Base-by-base conservation (phyloP, 2,888 invertebrate species). In the Tenthredo scrophulariae region DNA sequence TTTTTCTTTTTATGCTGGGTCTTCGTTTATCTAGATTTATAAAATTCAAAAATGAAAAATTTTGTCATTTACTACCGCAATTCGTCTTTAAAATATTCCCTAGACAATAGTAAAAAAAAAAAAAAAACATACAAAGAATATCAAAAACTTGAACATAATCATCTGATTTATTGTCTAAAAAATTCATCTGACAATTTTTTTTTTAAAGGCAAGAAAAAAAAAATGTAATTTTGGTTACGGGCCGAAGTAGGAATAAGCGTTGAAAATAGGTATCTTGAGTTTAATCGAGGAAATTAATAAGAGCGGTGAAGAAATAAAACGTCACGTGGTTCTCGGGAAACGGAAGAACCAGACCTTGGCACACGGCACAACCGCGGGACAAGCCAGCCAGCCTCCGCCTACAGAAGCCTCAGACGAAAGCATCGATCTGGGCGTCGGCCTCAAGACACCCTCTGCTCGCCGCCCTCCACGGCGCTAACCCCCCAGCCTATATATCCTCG, bases 401-500 rank as follows among this genome's bases (percentile, higher is more conserved):
- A 89, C 90, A 87, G 91, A 89, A 90, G 91, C 90, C 91, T 92
- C 91, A 91, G 92, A 92, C 91, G 91, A 88, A 90, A 91, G 90
- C 91, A 92, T 92, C 92, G 92, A 92, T 92, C 92, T 92, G 92
- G 92, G 92, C 92, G 92, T 92, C 92, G 92, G 91, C 92, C 91
- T 91, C 89, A 90, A 91, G 89, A 90, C 88, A 88, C 87, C 87
- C 89, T 88, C 88, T 87, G 40, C 85, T 88, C 84, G 84, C 74
- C 77, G 26, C 65, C 67, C 82, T 67, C 77, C 87, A 74, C 86
- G 65, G 37, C 83, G 26, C 62, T 10, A 62, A 62, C 62, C 62
- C 54, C 62, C 62, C 62, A 62, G 62, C 85, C 84, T 46, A 74
- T 37, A 22, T 72, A 9, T 74, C 87, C 89, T 88, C 88, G 86